phyloP scores from a whole-genome alignment of 2,888 invertebrate species.

The Pristionchus fissidentatus region DNA sequence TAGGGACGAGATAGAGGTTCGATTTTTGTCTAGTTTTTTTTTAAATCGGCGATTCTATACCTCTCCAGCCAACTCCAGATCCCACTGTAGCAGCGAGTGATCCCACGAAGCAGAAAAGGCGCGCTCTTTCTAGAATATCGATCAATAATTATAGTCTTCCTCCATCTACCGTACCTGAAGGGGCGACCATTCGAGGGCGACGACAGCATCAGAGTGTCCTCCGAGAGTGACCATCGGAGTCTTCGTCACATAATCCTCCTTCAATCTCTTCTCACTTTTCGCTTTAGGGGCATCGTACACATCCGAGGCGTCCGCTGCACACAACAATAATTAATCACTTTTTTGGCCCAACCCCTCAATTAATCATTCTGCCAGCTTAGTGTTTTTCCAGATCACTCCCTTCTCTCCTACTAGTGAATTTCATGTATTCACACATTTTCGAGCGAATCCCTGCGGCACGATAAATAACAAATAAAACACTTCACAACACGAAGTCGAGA shows the following conservation, averaged over 20 bases:
- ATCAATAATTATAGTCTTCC: not conserved
- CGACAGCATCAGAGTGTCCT: slow-evolving; percentile 91
- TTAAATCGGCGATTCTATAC: not conserved
- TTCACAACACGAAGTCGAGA: not conserved
- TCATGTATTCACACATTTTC: no score
- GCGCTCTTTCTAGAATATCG: slow-evolving; percentile 76
- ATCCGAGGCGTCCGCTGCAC: slow-evolving; percentile 15
- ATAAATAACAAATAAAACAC: not conserved
- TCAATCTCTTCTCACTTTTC: slow-evolving; percentile 55
- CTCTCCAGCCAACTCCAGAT: slow-evolving; percentile 79
- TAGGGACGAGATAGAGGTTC: no score
- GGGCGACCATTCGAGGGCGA: slow-evolving; percentile 87
- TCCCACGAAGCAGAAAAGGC: slow-evolving; percentile 93
- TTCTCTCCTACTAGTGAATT: no score
- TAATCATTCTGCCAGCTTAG: slow-evolving; percentile 35
- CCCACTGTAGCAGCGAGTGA: slow-evolving; percentile 94
- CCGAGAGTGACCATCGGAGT: slow-evolving; percentile 87
- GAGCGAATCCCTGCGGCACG: no score
- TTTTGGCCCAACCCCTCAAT: not conserved
- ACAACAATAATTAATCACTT: not conserved
- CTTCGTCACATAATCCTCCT: slow-evolving; percentile 61
- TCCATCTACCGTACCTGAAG: not conserved
- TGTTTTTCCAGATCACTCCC: not conserved
- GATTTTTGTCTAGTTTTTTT: not conserved
- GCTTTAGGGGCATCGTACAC: slow-evolving; percentile 35